Percentiles rank a stretch among this genome's conserved stretches.
Evolutionary conservation across 2,113 vertebrate genomes (phyloP).

Genomic region (Columba janthina): DNA sequence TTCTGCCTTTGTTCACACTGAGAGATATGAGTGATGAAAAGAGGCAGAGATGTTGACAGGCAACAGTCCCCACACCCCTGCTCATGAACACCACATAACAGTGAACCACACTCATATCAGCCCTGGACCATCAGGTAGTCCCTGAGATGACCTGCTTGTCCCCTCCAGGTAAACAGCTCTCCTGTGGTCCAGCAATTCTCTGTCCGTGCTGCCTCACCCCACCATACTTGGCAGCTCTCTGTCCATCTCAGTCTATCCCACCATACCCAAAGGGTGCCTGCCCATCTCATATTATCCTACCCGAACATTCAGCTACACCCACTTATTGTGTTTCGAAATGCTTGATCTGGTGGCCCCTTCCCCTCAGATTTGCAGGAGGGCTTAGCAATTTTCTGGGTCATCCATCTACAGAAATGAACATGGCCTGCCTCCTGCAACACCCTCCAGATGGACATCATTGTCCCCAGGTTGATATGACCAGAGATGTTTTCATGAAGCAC

Average conservation of each 20-base stretch:
- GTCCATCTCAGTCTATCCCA: background rate
- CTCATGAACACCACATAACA: background rate
- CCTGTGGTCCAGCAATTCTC: background rate
- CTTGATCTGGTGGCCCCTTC: background rate
- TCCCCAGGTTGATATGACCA: background rate
- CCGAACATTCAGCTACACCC: background rate
- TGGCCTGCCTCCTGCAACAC: background rate
- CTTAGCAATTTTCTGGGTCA: background rate
- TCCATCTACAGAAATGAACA: background rate
- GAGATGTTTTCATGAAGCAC: background rate
- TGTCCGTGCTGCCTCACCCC: background rate
- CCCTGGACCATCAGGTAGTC: background rate
- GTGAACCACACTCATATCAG: background rate
- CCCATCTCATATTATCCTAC: background rate
- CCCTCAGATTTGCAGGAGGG: background rate
- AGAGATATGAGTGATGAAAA: background rate
- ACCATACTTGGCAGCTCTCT: background rate
- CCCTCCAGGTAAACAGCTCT: background rate
- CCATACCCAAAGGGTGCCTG: background rate
- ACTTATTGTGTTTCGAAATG: background rate
- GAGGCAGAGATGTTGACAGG: background rate
- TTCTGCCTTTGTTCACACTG: background rate
- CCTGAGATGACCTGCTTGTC: background rate
- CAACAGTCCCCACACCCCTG: rapidly evolving
- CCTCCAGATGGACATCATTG: background rate